Evolutionary conservation across 2,797 vertebrate species (phyloP).

Genomic region (Antrozous pallidus): DNA sequence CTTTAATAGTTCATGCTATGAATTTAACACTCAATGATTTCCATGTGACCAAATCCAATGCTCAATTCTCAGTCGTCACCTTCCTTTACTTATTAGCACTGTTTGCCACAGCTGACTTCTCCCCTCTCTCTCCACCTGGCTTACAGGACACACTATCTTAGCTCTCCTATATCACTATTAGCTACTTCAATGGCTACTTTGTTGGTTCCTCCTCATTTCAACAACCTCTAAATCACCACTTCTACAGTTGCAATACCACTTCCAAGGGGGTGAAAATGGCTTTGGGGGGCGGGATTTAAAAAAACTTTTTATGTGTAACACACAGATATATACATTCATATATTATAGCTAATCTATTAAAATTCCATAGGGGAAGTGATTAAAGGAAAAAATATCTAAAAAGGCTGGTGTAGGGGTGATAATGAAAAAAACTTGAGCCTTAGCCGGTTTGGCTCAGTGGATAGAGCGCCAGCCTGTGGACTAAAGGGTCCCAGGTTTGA

Average conservation of each 20-base stretch:
- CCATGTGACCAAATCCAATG: background rate
- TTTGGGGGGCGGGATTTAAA: background rate
- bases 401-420: background rate
- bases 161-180: background rate
- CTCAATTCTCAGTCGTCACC: background rate
- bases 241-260: background rate
- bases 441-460: too few relatives aligned
- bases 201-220: background rate
- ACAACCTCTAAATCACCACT: background rate
- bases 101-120: background rate
- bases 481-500: too few relatives aligned
- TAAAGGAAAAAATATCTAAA: background rate
- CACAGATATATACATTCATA: background rate
- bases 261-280: background rate
- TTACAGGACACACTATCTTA: background rate
- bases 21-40: background rate
- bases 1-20: background rate
- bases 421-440: background rate
- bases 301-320: background rate
- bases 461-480: too few relatives aligned
- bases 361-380: background rate
- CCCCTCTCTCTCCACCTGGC: background rate
- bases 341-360: background rate
- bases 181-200: background rate
- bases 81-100: background rate